phyloP scores from a whole-genome alignment of 2,888 invertebrate genomes.

The Sacculina carcini region DNA sequence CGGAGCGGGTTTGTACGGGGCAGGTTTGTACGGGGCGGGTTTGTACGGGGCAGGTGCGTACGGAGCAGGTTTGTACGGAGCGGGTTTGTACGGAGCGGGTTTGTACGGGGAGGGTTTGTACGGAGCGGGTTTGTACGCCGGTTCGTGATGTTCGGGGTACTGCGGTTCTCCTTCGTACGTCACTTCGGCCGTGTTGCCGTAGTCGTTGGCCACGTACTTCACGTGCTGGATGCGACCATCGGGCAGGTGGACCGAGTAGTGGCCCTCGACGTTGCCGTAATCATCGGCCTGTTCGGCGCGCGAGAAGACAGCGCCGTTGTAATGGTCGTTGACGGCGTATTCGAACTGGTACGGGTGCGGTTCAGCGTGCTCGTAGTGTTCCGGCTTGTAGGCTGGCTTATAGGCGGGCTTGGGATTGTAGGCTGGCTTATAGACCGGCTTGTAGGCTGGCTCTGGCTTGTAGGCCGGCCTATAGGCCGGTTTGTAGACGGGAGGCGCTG shows the following conservation, averaged over 20 bases:
- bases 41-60: not conserved
- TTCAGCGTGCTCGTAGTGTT: constrained; percentile 1
- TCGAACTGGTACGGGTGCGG: constrained; percentile 6
- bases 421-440: not conserved
- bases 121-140: constrained; percentile 5
- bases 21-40: not conserved
- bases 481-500: not conserved
- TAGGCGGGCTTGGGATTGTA: not conserved
- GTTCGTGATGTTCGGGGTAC: constrained; percentile 7
- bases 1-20: no score
- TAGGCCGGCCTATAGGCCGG: not conserved
- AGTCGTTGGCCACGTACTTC: constrained; percentile 11
- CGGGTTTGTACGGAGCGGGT: constrained; percentile 5
- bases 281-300: constrained; percentile 8
- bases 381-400: not conserved
- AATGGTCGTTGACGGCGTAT: constrained; percentile 10
- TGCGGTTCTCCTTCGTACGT: constrained; percentile 11
- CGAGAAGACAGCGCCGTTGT: constrained; percentile 9
- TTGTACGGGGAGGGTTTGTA: constrained; percentile 5
- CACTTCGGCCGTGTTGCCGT: constrained; percentile 11
- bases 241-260: constrained; percentile 12
- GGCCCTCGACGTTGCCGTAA: constrained; percentile 11
- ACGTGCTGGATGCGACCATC: constrained; percentile 13
- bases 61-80: constrained; percentile 3
- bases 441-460: not conserved